Evolutionary conservation across 2,797 vertebrate genomes (phyloP).

Genomic region (Phoebastria nigripes): DNA sequence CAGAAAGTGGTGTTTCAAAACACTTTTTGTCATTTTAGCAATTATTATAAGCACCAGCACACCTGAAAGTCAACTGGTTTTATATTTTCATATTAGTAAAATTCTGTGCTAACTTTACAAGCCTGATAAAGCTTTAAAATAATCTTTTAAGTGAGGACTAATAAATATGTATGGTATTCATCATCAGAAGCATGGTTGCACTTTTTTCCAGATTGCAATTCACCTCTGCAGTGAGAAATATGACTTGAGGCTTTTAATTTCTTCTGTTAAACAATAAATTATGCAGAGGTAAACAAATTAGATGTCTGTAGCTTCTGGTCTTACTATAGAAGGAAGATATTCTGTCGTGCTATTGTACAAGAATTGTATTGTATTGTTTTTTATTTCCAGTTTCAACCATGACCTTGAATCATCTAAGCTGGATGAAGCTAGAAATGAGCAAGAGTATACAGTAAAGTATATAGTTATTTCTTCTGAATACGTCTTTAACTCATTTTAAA

Average conservation of each 20-base stretch:
- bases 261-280: background rate
- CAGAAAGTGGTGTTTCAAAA: background rate
- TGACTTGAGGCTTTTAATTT: conserved; percentile 7
- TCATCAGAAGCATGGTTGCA: background rate
- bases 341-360: background rate
- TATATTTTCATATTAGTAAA: background rate
- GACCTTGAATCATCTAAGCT: background rate
- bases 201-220: background rate
- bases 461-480: background rate
- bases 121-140: background rate
- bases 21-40: background rate
- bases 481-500: background rate
- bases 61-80: background rate
- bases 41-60: background rate
- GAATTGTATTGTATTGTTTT: background rate
- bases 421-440: background rate
- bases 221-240: background rate
- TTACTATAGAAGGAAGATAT: background rate
- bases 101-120: background rate
- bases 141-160: background rate
- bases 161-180: background rate
- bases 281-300: conserved; percentile 18
- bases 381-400: background rate
- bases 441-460: background rate
- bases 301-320: background rate